Percentiles rank a stretch among this genome's conserved stretches.
Conservation (phyloP, 1,140 invertebrate species). For the Scaptomyza graminum region DNA sequence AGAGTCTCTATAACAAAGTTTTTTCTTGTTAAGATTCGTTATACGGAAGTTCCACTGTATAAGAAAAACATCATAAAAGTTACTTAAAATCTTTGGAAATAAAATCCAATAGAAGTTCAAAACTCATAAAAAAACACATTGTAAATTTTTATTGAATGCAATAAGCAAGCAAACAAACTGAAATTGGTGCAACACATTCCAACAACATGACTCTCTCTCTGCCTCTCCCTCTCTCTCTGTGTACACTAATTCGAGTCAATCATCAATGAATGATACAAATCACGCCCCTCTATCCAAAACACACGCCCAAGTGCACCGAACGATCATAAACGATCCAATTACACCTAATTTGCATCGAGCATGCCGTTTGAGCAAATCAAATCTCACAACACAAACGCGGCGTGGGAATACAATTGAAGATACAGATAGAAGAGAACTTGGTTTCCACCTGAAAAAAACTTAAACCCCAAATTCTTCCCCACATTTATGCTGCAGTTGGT, state of each 20-base stretch:
- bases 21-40: neutral
- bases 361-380: constrained; percentile 41
- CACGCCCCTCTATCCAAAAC: neutral
- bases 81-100: too few species aligned
- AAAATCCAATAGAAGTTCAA: too few species aligned
- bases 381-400: constrained; percentile 20
- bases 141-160: neutral
- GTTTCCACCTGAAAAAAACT: neutral
- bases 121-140: neutral
- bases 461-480: neutral
- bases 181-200: neutral
- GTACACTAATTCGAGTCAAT: neutral
- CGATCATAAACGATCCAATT: constrained; percentile 63
- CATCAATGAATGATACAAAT: constrained; percentile 23
- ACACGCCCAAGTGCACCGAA: constrained; percentile 8
- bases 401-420: constrained; percentile 61
- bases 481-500: neutral
- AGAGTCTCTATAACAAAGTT: too few species aligned
- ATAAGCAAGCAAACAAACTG: neutral
- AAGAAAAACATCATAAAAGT: too few species aligned
- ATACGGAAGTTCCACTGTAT: neutral
- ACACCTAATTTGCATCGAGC: constrained; percentile 62
- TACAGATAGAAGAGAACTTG: neutral
- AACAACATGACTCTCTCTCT: neutral
- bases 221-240: too few species aligned